Evolutionary conservation across 1,140 invertebrate species (phyloP).

Genomic region (Drosophila oshimai): DNA sequence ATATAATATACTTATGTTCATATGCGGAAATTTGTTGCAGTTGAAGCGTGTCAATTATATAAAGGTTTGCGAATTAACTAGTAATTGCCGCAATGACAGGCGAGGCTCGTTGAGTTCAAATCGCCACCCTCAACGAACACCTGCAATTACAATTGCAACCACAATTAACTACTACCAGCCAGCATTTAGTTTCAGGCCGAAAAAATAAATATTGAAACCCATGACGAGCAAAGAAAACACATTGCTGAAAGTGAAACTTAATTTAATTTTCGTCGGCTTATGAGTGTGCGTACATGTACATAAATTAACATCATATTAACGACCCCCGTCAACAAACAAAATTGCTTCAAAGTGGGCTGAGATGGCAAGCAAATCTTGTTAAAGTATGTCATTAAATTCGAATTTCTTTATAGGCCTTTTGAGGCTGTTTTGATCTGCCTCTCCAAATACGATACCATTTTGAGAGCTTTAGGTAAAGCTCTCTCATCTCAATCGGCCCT

Average conservation of each 20-base stretch:
- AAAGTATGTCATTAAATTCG: conserved; percentile 25
- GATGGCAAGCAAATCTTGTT: conserved; percentile 16
- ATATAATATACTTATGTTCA: background rate
- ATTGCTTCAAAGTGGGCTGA: conserved; percentile 5
- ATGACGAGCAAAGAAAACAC: background rate
- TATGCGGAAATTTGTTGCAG: conserved; percentile 17
- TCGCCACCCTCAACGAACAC: conserved; percentile 1
- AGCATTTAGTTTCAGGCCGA: conserved; percentile 13
- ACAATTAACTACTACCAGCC: conserved; percentile 21
- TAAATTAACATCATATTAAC: conserved; percentile 42
- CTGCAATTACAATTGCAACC: background rate
- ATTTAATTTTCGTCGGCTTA: conserved; percentile 7
- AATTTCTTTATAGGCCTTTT: conserved; percentile 18
- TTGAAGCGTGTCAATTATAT: conserved; percentile 7
- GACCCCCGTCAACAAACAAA: conserved; percentile 28
- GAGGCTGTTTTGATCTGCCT: conserved; percentile 7
- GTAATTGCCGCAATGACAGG: conserved; percentile 32
- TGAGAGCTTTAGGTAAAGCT: background rate
- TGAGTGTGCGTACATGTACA: conserved; percentile 5
- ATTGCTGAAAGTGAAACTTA: conserved; percentile 28
- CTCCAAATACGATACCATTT: conserved; percentile 6
- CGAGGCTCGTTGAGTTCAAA: conserved; percentile 1
- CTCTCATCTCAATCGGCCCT: background rate
- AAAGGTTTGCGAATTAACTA: conserved; percentile 34
- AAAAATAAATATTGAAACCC: background rate